Percentiles rank a stretch among this genome's conserved stretches.
phyloP scores from a whole-genome alignment of 64 coral and sea anemone species.

The Acropora yongei region DNA sequence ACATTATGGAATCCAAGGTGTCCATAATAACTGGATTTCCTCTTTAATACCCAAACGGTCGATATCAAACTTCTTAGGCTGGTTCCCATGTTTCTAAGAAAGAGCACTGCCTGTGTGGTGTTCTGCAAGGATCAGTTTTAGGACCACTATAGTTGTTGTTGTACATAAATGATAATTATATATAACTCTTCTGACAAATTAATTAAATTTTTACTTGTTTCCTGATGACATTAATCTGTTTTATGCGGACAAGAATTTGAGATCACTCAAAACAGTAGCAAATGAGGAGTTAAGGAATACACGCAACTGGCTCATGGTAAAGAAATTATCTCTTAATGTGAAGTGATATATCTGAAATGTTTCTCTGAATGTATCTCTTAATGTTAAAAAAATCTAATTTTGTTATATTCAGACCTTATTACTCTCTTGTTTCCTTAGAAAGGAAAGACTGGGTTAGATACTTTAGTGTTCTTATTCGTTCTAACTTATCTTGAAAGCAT shows the following conservation, averaged over 20 bases:
- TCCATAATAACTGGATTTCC: background rate
- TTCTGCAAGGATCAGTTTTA: constrained; percentile 37
- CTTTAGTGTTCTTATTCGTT: too few species aligned
- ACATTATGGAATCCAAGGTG: background rate
- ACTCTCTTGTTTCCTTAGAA: background rate
- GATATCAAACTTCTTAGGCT: background rate
- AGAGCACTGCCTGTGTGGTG: too few species aligned
- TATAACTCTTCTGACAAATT: background rate
- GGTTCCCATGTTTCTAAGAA: background rate
- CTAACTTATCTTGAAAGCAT: background rate
- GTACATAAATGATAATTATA: too few species aligned
- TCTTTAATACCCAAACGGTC: too few species aligned
- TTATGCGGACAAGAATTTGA: too few species aligned
- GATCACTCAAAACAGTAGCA: background rate
- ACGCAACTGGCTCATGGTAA: too few species aligned
- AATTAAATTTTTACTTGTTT: background rate
- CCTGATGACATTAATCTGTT: too few species aligned
- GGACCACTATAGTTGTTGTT: constrained; percentile 21
- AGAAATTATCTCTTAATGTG: background rate
- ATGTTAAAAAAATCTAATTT: background rate
- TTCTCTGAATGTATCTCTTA: background rate
- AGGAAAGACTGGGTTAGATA: too few species aligned
- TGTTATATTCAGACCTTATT: background rate
- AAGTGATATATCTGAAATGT: too few species aligned
- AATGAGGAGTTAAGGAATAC: background rate